Evolutionary conservation across 2,113 vertebrate genomes (phyloP), one percentile per base, ranked within the genome.

Genomic region (Corynorhinus townsendii): DNA sequence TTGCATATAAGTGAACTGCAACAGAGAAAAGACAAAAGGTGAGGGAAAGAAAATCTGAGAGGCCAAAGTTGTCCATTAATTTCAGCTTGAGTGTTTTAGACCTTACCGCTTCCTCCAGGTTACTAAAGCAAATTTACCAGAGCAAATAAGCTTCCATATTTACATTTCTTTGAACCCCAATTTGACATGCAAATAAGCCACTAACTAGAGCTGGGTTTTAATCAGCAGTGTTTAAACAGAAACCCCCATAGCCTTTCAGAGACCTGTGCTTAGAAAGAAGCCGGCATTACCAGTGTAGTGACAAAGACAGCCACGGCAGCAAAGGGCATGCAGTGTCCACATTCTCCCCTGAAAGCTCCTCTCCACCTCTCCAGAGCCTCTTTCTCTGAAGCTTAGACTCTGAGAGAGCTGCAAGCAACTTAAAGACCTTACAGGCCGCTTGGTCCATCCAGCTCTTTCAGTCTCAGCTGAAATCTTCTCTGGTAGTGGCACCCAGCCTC

Each of bases 91-190:
- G 88, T 81, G 66, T 93, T 95, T 94, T 83, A 91, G 83, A 84
- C 96, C 89, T 40, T 62, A 97, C 79, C 47, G 91, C 73, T 98
- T 95, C 97, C 97, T 97, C 77, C 95, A 97, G 97, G 95, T 95
- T 98, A 97, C 96, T 92, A 97, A 97, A 95, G 90, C 84, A 97
- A 97, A 97, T 96, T 97, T 96, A 97, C 95, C 76, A 91, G 76
- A 96, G 94, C 96, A 97, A 97, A 97, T 95, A 96, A 93, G 92
- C 94, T 88, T 96, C 96, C 95, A 92, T 96, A 97, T 92, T 96
- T 96, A 52, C 96, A 96, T 97, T 97, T 95, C 95, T 97, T 97
- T 97, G 97, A 96, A 96, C 96, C 92, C 71, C 96, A 96, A 98
- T 96, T 97, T 94, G 91, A 96, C 94, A 97, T 95, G 97, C 94